Conservation (phyloP, 2,888 invertebrate species). For the Papilio protenor region DNA sequence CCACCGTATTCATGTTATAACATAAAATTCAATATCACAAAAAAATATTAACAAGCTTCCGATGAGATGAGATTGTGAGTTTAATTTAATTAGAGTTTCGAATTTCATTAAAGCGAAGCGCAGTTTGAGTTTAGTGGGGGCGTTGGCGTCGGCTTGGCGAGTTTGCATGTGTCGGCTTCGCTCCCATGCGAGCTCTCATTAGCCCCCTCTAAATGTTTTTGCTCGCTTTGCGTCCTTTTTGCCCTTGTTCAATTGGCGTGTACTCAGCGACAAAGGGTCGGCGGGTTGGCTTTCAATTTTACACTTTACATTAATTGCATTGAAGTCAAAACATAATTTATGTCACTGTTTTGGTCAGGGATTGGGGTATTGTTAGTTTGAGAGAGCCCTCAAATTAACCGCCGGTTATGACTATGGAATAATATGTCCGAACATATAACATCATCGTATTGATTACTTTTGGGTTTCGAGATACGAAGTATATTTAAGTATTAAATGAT, state of each 20-base stretch:
- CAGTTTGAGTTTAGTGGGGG: conserved; percentile 64
- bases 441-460: not conserved
- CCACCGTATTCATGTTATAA: conserved; percentile 5
- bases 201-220: conserved; percentile 69
- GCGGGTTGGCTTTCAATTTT: conserved; percentile 61
- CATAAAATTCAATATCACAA: conserved; percentile 4
- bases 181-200: conserved; percentile 68
- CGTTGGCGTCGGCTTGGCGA: conserved; percentile 60
- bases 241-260: conserved; percentile 66
- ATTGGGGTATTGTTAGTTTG: not conserved
- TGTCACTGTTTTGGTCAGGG: not conserved
- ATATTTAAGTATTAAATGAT: not conserved
- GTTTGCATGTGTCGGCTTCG: conserved; percentile 60
- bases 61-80: conserved; percentile 14
- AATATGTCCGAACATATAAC: not conserved
- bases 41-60: conserved; percentile 28
- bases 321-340: conserved; percentile 11
- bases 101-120: conserved; percentile 61
- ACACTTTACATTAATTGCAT: not conserved
- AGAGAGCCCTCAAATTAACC: not conserved
- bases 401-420: not conserved
- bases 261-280: conserved; percentile 62
- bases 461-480: not conserved
- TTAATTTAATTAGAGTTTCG: conserved; percentile 58
- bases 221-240: conserved; percentile 62